A percentile compares a stretch with the other conserved stretches of the same genome.
These are phyloP conservation scores for Parochlus steinenii DNA, from an alignment of 2,888 invertebrate species.

Conservation along the genomic window DNA sequence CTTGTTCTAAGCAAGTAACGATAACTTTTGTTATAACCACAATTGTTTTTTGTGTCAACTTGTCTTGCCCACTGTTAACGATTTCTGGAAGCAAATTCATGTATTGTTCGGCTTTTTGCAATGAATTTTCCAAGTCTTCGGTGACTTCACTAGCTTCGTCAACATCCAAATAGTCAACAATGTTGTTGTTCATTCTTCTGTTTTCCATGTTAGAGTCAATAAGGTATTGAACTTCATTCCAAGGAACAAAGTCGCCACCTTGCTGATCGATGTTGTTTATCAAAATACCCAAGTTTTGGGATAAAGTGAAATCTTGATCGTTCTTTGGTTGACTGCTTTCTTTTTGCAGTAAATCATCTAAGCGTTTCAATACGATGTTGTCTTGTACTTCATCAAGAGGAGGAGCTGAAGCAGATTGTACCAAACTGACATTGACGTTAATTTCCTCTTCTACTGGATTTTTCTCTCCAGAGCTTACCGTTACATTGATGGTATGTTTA, in stretches of 20 bases:
- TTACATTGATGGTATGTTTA: not conserved
- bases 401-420: not conserved
- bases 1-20: constrained; percentile 9
- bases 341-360: constrained; percentile 6
- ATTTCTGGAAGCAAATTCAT: constrained; percentile 8
- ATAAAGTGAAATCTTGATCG: constrained; percentile 2
- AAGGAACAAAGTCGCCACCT: constrained; percentile 3
- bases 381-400: constrained; percentile 1
- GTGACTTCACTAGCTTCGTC: constrained; percentile 7
- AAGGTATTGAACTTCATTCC: constrained; percentile 10
- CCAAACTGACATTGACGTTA: constrained; percentile 15
- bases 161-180: constrained; percentile 2
- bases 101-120: constrained; percentile 10
- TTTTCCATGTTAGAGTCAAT: constrained; percentile 10
- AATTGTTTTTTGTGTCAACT: constrained; percentile 7
- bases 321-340: constrained; percentile 4
- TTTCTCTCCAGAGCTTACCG: constrained; percentile 4
- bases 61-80: constrained; percentile 5
- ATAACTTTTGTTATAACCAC: constrained; percentile 9
- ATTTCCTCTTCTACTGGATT: constrained; percentile 17
- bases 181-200: constrained; percentile 7
- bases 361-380: constrained; percentile 5
- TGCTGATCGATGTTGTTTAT: constrained; percentile 8
- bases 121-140: constrained; percentile 6
- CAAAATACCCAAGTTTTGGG: constrained; percentile 7